These are phyloP conservation scores for Onthophagus taurus DNA, from an alignment of 1,140 invertebrate genomes.

Conservation along the genomic window DNA sequence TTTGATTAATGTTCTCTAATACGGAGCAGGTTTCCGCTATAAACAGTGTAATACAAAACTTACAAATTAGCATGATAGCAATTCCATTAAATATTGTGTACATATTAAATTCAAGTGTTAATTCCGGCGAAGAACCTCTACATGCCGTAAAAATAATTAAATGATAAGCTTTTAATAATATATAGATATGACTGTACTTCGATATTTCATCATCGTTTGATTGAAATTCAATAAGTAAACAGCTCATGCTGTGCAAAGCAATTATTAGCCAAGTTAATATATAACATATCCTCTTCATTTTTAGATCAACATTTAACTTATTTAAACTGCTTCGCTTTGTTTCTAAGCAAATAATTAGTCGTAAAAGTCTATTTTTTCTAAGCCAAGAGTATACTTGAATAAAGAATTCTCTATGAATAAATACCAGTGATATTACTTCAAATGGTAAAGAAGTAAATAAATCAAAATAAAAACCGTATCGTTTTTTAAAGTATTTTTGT, in stretches of 20 bases:
- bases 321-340: neutral
- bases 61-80: neutral
- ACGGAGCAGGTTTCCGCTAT: conserved; percentile 4
- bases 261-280: conserved; percentile 7
- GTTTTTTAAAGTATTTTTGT: conserved; percentile 5
- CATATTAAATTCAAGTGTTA: neutral
- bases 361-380: conserved; percentile 5
- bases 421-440: conserved; percentile 5
- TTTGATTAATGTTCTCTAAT: conserved; percentile 7
- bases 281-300: conserved; percentile 6
- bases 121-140: neutral
- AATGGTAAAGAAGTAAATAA: conserved; percentile 13
- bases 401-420: neutral
- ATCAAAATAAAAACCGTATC: conserved; percentile 16
- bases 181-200: neutral
- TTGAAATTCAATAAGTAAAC: neutral
- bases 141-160: neutral
- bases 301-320: conserved; percentile 7
- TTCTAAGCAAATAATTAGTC: neutral
- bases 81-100: neutral
- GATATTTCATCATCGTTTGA: neutral
- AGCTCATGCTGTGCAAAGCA: neutral
- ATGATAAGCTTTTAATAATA: neutral
- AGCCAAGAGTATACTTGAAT: conserved; percentile 4
- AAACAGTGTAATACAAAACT: conserved; percentile 3